phyloP scores from a whole-genome alignment of 2,888 invertebrate species.

The Meloe dianella region DNA sequence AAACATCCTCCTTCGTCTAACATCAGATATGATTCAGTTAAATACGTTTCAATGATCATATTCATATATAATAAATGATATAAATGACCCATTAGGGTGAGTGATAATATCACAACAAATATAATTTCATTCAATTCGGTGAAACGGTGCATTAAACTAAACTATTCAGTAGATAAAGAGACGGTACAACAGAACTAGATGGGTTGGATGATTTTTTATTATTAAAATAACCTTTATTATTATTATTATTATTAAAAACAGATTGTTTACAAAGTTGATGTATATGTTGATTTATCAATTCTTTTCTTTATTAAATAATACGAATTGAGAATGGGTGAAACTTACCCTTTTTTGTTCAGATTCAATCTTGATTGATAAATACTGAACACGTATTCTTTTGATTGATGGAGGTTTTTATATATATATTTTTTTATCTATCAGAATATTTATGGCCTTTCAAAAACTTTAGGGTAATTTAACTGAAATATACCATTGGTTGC shows the following conservation, averaged over 20 bases:
- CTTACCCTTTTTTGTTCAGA: not conserved
- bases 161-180: slow-evolving; percentile 6
- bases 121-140: slow-evolving; percentile 20
- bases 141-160: slow-evolving; percentile 12
- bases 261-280: slow-evolving; percentile 25
- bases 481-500: too few relatives aligned
- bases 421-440: too few relatives aligned
- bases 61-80: slow-evolving; percentile 45
- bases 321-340: not conserved
- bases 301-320: not conserved
- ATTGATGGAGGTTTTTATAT: not conserved
- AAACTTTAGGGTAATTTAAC: too few relatives aligned
- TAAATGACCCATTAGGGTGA: slow-evolving; percentile 38
- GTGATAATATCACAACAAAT: slow-evolving; percentile 41
- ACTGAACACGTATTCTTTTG: not conserved
- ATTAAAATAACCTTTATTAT: slow-evolving; percentile 5
- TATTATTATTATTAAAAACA: slow-evolving; percentile 26
- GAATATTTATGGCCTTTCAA: too few relatives aligned
- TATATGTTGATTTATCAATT: slow-evolving; percentile 17
- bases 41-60: slow-evolving; percentile 44
- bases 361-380: not conserved
- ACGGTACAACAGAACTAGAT: not conserved
- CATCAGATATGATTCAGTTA: slow-evolving; percentile 46
- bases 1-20: slow-evolving; percentile 43
- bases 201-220: not conserved